Conservation (phyloP, 2,888 invertebrate genomes). For the Villa cingulata region DNA sequence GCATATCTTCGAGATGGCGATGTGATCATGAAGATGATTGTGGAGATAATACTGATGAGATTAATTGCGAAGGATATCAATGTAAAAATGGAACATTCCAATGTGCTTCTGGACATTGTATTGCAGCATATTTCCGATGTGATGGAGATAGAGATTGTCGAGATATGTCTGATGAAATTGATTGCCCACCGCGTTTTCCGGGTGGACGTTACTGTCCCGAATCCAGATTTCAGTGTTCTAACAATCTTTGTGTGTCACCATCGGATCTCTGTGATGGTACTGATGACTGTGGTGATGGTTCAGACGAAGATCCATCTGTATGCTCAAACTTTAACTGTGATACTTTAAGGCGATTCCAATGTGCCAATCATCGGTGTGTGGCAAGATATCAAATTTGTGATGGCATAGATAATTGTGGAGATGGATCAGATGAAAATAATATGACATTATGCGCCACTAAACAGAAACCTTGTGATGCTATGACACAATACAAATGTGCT, state of each 20-base stretch:
- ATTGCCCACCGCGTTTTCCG: conserved; percentile 79
- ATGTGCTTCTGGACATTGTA: conserved; percentile 85
- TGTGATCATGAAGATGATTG: conserved; percentile 97
- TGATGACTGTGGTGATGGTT: conserved; percentile 85
- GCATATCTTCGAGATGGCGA: conserved; percentile 82
- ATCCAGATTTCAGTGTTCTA: conserved; percentile 80
- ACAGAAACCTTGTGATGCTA: conserved; percentile 60
- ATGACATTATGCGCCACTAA: conserved; percentile 75
- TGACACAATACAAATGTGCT: conserved; percentile 74
- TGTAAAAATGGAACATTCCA: conserved; percentile 88
- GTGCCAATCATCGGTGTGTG: conserved; percentile 77
- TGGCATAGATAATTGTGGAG: conserved; percentile 83
- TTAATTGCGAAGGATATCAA: conserved; percentile 65
- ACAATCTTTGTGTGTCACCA: conserved; percentile 81
- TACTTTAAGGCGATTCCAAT: conserved; percentile 71
- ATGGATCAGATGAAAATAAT: conserved; percentile 91
- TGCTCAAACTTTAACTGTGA: conserved; percentile 81
- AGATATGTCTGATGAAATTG: conserved; percentile 79
- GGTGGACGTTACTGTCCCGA: conserved; percentile 80
- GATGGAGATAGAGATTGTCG: conserved; percentile 82
- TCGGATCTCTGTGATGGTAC: conserved; percentile 85
- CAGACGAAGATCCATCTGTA: conserved; percentile 68
- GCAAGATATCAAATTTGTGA: conserved; percentile 81
- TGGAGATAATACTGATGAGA: conserved; percentile 85
- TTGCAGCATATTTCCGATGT: conserved; percentile 74